A percentile compares a stretch with the other conserved stretches of the same genome.
Evolutionary conservation across 2,113 vertebrate species (phyloP).

Genomic region (Esox niger): DNA sequence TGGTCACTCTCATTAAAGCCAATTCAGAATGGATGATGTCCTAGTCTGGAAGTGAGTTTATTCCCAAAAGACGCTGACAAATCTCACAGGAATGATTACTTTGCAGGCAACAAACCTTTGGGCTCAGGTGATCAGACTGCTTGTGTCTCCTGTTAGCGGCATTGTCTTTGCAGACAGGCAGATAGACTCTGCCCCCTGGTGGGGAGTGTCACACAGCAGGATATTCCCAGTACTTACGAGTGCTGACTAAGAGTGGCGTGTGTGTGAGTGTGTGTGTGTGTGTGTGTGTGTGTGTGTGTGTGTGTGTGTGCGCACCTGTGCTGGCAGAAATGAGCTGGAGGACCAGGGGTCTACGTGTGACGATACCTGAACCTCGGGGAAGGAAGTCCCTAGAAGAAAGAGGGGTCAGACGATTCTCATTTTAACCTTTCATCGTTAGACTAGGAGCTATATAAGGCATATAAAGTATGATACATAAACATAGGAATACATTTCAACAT

Average conservation of each 20-base stretch:
- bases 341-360: slow-evolving; percentile 73
- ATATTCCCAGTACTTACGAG: too few species aligned
- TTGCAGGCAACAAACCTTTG: background rate
- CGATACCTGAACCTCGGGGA: slow-evolving; percentile 75
- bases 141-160: background rate
- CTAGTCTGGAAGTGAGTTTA: too few species aligned
- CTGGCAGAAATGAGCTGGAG: slow-evolving; percentile 69
- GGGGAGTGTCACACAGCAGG: slow-evolving; percentile 23
- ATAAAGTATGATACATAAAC: too few species aligned
- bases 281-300: background rate
- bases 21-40: too few species aligned
- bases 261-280: background rate
- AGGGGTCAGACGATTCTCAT: too few species aligned
- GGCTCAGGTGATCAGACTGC: background rate
- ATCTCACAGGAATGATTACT: background rate
- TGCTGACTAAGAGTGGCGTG: background rate
- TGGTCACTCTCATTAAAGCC: too few species aligned
- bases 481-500: too few species aligned
- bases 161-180: background rate
- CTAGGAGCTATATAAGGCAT: too few species aligned
- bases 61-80: too few species aligned
- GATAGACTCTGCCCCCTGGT: slow-evolving; percentile 59
- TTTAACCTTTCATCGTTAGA: too few species aligned
- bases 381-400: slow-evolving; percentile 73
- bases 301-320: slow-evolving; percentile 41